These are phyloP conservation scores for Heliconius himera DNA, from an alignment of 1,140 invertebrate genomes.

Conservation along the genomic window DNA sequence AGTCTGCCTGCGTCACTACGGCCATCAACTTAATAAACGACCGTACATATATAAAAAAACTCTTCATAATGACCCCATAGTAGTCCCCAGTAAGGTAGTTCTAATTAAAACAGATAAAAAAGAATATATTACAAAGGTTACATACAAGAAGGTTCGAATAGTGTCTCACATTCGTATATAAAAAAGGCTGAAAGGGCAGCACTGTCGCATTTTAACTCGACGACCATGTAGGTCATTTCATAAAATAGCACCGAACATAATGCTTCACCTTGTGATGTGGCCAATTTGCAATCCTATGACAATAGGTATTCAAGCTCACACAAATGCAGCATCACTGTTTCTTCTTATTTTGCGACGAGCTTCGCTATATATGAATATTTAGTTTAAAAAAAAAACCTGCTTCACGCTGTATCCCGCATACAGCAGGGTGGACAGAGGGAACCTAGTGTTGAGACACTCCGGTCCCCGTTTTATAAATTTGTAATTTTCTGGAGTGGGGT, in stretches of 20 bases:
- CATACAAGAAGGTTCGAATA: neutral
- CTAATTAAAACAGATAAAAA: neutral
- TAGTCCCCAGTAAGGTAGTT: no score
- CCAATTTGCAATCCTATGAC: neutral
- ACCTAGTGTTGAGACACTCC: no score
- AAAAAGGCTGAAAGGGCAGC: conserved; percentile 1
- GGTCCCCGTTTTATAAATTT: neutral
- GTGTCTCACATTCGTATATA: neutral
- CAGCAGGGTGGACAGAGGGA: no score
- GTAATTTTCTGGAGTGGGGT: neutral
- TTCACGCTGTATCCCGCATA: no score
- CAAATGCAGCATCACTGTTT: neutral
- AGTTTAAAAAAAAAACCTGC: neutral
- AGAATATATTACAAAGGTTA: neutral
- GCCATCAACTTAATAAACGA: no score
- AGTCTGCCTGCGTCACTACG: no score
- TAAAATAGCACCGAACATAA: neutral
- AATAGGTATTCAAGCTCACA: neutral
- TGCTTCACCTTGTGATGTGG: neutral
- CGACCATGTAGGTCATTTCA: conserved; percentile 3
- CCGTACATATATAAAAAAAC: no score
- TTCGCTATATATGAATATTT: neutral
- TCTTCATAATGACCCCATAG: no score
- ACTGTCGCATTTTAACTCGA: neutral
- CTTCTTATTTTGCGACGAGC: neutral